phyloP scores from a whole-genome alignment of 2,797 vertebrate genomes.

The Rousettus madagascariensis region DNA sequence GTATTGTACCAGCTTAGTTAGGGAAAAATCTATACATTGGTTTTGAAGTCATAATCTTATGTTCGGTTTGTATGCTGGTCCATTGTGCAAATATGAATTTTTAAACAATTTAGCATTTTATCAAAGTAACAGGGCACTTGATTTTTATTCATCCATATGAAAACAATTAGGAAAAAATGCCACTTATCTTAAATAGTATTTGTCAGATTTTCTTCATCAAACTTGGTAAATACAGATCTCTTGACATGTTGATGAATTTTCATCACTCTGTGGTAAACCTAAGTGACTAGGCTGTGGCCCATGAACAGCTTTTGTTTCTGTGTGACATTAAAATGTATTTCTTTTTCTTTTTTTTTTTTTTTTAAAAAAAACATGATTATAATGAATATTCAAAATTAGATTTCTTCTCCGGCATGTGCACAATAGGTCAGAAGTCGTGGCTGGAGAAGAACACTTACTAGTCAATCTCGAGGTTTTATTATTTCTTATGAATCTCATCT shows the following conservation, averaged over 20 bases:
- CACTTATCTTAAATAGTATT: slow-evolving; percentile 89
- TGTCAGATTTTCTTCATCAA: slow-evolving; percentile 89
- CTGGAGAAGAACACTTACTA: slow-evolving; percentile 76
- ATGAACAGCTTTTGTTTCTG: slow-evolving; percentile 85
- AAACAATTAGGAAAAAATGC: slow-evolving; percentile 87
- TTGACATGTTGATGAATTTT: slow-evolving; percentile 88
- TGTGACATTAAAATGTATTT: slow-evolving; percentile 86
- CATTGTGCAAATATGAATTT: slow-evolving; percentile 81
- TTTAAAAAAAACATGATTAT: slow-evolving; percentile 72
- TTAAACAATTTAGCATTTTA: slow-evolving; percentile 81
- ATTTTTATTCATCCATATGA: slow-evolving; percentile 87
- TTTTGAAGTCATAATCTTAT: slow-evolving; percentile 68
- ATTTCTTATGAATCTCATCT: slow-evolving; percentile 67
- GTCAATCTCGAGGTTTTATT: slow-evolving; percentile 78
- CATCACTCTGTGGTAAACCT: slow-evolving; percentile 85
- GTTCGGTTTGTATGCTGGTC: slow-evolving; percentile 57
- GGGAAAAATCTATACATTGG: slow-evolving; percentile 55
- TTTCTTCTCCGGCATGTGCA: slow-evolving; percentile 78
- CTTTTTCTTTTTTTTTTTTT: not conserved
- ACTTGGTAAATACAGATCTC: slow-evolving; percentile 89
- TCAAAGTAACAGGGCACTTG: slow-evolving; percentile 84
- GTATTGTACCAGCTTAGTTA: slow-evolving; percentile 22
- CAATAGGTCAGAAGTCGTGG: slow-evolving; percentile 82
- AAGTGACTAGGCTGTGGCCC: slow-evolving; percentile 87
- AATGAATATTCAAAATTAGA: slow-evolving; percentile 87